These are phyloP conservation scores for Whitmania pigra DNA, from an alignment of 1,140 invertebrate species.

Conservation along the genomic window DNA sequence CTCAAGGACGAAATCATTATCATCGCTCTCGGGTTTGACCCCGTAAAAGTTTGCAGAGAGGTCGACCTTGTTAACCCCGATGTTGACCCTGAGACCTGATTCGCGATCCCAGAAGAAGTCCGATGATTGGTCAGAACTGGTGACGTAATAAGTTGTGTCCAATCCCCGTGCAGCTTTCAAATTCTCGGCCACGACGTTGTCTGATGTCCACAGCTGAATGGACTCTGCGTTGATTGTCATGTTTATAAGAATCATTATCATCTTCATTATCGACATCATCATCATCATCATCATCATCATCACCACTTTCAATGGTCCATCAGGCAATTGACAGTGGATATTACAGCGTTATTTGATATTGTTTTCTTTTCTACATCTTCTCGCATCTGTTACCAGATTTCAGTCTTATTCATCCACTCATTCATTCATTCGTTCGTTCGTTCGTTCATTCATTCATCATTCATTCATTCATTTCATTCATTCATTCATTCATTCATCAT, in stretches of 20 bases:
- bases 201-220: background rate
- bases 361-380: too few species aligned
- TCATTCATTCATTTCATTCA: too few species aligned
- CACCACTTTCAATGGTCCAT: background rate
- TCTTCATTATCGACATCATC: slow-evolving; percentile 9
- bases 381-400: too few species aligned
- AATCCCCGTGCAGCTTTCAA: background rate
- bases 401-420: too few species aligned
- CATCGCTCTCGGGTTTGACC: slow-evolving; percentile 28
- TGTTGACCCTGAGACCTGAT: slow-evolving; percentile 29
- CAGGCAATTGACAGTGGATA: too few species aligned
- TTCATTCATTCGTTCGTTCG: too few species aligned
- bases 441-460: too few species aligned
- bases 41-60: slow-evolving; percentile 33
- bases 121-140: slow-evolving; percentile 31
- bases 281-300: slow-evolving; percentile 17
- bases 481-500: too few species aligned
- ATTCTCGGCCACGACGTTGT: slow-evolving; percentile 15
- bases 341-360: too few species aligned
- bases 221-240: background rate
- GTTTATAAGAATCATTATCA: slow-evolving; percentile 3
- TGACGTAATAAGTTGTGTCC: slow-evolving; percentile 17
- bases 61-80: slow-evolving; percentile 31
- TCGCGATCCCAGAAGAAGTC: slow-evolving; percentile 32
- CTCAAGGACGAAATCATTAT: slow-evolving; percentile 8